Conservation (phyloP, 2,797 vertebrate species). For the Eutrigla gurnardus region DNA sequence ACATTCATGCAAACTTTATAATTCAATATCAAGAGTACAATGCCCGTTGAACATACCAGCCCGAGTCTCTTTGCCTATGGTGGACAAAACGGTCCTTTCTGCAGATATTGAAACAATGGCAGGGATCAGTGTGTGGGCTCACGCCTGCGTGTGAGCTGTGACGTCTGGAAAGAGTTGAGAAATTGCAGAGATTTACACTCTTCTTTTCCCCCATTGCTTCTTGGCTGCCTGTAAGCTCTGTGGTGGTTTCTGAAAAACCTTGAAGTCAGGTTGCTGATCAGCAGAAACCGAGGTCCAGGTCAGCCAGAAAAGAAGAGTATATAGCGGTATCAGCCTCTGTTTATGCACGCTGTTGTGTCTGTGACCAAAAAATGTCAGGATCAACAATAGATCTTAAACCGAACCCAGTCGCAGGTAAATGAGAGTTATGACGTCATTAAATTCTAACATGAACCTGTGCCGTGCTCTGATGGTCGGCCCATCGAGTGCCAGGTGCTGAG, state of each 20-base stretch:
- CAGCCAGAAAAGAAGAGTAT: constrained; percentile 48
- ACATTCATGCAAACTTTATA: constrained; percentile 52
- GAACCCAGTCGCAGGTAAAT: constrained; percentile 15
- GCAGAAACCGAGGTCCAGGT: constrained; percentile 59
- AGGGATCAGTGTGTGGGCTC: constrained; percentile 64
- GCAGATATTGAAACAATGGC: constrained; percentile 60
- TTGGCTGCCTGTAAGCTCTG: constrained; percentile 59
- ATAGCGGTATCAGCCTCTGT: constrained; percentile 17
- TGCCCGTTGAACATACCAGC: constrained; percentile 51
- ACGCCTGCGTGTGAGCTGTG: constrained; percentile 62
- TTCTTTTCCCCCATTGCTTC: constrained; percentile 41
- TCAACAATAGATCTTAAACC: constrained; percentile 11
- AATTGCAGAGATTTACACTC: constrained; percentile 67
- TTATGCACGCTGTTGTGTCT: constrained; percentile 39
- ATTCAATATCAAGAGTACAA: constrained; percentile 37
- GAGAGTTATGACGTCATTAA: constrained; percentile 24
- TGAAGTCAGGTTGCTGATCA: constrained; percentile 70
- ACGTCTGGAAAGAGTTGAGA: constrained; percentile 74
- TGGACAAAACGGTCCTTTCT: constrained; percentile 66
- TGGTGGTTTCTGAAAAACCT: constrained; percentile 61
- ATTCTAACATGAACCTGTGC: constrained; percentile 1
- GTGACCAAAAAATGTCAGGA: constrained; percentile 29
- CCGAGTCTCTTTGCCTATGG: constrained; percentile 57
- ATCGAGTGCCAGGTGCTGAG: constrained; percentile 54
- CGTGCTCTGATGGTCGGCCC: background rate